These are phyloP conservation scores for Rotaria sp. DNA, from an alignment of 2,888 invertebrate species.

Conservation along the genomic window DNA sequence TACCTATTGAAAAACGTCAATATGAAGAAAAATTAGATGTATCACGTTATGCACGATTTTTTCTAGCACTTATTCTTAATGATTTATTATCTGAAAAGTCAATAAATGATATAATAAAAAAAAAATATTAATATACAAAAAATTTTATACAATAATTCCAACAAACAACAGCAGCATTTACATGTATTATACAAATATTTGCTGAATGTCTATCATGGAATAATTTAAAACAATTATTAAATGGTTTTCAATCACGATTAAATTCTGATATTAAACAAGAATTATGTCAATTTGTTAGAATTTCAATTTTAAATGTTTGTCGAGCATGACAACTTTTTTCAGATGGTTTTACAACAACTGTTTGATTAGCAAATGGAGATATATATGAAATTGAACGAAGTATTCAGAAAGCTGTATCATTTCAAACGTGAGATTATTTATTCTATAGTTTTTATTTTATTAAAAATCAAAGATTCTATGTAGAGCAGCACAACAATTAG, in stretches of 20 bases:
- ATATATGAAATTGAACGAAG: constrained; percentile 67
- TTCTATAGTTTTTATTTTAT: no score
- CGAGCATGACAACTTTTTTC: constrained; percentile 76
- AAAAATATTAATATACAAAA: constrained; percentile 74
- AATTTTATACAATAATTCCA: constrained; percentile 87
- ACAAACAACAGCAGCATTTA: constrained; percentile 86
- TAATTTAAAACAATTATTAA: constrained; percentile 76
- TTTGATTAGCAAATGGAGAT: constrained; percentile 71
- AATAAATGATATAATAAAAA: constrained; percentile 70
- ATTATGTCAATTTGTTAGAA: constrained; percentile 59
- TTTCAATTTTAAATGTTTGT: constrained; percentile 71
- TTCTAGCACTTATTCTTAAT: constrained; percentile 74
- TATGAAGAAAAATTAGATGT: not conserved
- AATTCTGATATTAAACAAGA: constrained; percentile 76
- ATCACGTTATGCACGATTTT: constrained; percentile 53
- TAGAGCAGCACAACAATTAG: not conserved
- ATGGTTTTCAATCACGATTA: constrained; percentile 84
- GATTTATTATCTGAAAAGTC: constrained; percentile 85
- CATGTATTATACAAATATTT: constrained; percentile 94
- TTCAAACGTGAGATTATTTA: constrained; percentile 70
- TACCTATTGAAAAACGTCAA: constrained; percentile 41
- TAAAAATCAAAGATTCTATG: not conserved
- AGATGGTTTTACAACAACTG: constrained; percentile 70
- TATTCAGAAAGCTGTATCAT: constrained; percentile 71
- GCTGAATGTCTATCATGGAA: constrained; percentile 84